Evolutionary conservation across 2,113 vertebrate genomes (phyloP).

Genomic region (Periophthalmodon schlosseri): DNA sequence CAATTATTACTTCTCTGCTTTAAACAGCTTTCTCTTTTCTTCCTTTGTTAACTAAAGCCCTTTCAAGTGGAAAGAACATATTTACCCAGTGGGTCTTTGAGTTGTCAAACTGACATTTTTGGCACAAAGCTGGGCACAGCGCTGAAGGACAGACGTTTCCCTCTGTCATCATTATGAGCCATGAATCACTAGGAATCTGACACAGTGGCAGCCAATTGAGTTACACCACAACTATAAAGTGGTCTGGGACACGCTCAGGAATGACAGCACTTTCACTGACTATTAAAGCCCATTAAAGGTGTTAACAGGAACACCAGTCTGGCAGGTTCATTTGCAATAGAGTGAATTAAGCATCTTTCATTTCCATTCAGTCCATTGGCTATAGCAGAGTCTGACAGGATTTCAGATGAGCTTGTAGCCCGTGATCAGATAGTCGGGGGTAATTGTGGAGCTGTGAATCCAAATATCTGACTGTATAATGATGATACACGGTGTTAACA

Average conservation of each 20-base stretch:
- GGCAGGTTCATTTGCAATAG: constrained; percentile 25
- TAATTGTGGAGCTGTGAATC: constrained; percentile 3
- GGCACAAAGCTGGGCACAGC: neutral
- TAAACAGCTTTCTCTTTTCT: neutral
- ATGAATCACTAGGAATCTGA: constrained; percentile 28
- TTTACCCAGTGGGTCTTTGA: neutral
- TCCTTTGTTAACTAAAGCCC: neutral
- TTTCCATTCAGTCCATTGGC: constrained; percentile 9
- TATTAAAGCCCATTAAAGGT: constrained; percentile 33
- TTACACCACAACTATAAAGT: constrained; percentile 4
- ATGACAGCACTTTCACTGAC: constrained; percentile 18
- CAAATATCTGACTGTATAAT: constrained; percentile 7
- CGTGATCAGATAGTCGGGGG: constrained; percentile 3
- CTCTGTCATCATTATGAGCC: constrained; percentile 11
- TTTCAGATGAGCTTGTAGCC: constrained; percentile 26
- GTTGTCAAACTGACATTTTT: constrained; percentile 25
- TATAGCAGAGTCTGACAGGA: constrained; percentile 24
- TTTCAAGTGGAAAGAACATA: neutral
- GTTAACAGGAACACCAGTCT: constrained; percentile 18
- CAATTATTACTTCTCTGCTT: neutral
- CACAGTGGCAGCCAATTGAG: constrained; percentile 6
- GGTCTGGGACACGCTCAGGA: constrained; percentile 22
- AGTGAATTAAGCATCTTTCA: constrained; percentile 29
- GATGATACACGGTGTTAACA: constrained; percentile 22
- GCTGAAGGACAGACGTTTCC: constrained; percentile 27